Conservation (phyloP, 2,888 invertebrate species). For the Cataglyphis albicans region DNA sequence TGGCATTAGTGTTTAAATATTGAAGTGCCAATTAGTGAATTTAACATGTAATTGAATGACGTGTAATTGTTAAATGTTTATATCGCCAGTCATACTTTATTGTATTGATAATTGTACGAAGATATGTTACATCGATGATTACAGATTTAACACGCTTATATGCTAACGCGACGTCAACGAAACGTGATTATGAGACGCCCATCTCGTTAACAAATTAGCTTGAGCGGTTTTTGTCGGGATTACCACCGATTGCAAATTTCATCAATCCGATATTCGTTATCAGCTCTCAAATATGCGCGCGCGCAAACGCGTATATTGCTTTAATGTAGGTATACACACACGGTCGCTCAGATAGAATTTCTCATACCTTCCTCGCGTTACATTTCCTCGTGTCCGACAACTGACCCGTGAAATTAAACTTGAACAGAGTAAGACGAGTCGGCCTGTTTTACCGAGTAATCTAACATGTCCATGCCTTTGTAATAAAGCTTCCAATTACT, state of each 20-base stretch:
- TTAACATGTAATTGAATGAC: slow-evolving; percentile 35
- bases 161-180: slow-evolving; percentile 22
- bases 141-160: slow-evolving; percentile 40
- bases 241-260: slow-evolving; percentile 48
- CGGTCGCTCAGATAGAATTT: slow-evolving; percentile 11
- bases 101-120: slow-evolving; percentile 35
- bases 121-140: slow-evolving; percentile 49
- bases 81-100: slow-evolving; percentile 17
- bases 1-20: slow-evolving; percentile 29
- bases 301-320: slow-evolving; percentile 16
- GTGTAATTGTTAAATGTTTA: slow-evolving; percentile 41
- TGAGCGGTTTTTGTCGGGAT: slow-evolving; percentile 43
- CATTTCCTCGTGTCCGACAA: slow-evolving; percentile 14
- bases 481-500: slow-evolving; percentile 24
- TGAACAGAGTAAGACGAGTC: slow-evolving; percentile 17
- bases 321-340: slow-evolving; percentile 8
- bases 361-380: slow-evolving; percentile 39
- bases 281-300: slow-evolving; percentile 25
- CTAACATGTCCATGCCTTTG: background rate
- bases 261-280: slow-evolving; percentile 53
- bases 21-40: slow-evolving; percentile 46
- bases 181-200: slow-evolving; percentile 41
- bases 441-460: slow-evolving; percentile 25
- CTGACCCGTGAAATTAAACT: slow-evolving; percentile 27
- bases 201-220: slow-evolving; percentile 39